Evolutionary conservation across 2,888 invertebrate genomes (phyloP).

Genomic region (Cheilosia vernalis): DNA sequence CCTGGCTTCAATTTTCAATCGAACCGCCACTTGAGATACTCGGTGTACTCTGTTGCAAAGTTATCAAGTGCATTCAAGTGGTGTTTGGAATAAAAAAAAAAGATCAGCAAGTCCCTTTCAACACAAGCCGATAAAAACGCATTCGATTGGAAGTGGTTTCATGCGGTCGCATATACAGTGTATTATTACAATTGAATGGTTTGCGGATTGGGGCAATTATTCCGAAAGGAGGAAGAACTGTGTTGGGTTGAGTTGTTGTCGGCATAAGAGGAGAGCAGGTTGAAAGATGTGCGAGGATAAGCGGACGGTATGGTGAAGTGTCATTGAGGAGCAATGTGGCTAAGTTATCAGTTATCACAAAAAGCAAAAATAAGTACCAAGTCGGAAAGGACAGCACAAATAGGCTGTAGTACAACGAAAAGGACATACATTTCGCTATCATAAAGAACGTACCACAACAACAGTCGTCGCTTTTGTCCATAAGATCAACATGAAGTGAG

Average conservation of each 20-base stretch:
- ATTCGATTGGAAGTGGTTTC: conserved; percentile 44
- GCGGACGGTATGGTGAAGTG: too few species aligned
- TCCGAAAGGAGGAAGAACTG: neutral
- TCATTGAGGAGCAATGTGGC: too few species aligned
- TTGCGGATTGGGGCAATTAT: too few species aligned
- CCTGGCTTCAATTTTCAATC: neutral
- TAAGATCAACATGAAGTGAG: too few species aligned
- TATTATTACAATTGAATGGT: conserved; percentile 22
- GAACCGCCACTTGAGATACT: conserved; percentile 27
- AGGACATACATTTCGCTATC: too few species aligned
- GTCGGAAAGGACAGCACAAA: too few species aligned
- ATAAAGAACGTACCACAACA: too few species aligned
- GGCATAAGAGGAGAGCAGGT: neutral
- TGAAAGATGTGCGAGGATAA: too few species aligned
- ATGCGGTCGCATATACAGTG: conserved; percentile 14
- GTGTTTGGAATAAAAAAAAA: neutral
- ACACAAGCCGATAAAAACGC: conserved; percentile 45
- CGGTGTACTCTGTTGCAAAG: neutral
- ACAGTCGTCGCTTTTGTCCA: too few species aligned
- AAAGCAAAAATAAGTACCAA: too few species aligned
- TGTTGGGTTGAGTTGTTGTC: neutral
- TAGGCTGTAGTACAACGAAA: too few species aligned
- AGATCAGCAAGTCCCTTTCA: conserved; percentile 16
- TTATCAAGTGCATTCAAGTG: conserved; percentile 48
- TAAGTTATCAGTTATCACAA: too few species aligned